These are phyloP conservation scores for Atrina japonica DNA, from an alignment of 2,888 invertebrate species.

Conservation along the genomic window DNA sequence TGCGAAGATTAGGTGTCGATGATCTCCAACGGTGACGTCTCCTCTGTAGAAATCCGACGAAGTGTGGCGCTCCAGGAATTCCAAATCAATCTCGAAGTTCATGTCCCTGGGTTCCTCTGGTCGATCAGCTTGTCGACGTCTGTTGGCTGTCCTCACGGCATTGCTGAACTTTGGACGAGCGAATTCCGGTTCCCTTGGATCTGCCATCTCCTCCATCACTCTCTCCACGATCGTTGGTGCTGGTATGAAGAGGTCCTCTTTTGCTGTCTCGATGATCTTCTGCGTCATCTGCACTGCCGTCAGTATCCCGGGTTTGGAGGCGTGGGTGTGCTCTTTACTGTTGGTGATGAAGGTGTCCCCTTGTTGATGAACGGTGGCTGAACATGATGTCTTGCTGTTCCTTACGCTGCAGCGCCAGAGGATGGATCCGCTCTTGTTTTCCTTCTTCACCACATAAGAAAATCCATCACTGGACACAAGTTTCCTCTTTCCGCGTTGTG, in stretches of 20 bases:
- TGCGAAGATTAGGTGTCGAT: constrained; percentile 16
- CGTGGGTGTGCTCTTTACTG: constrained; percentile 15
- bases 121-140: no score
- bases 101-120: no score
- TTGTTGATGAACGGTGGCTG: no score
- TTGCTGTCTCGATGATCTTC: constrained; percentile 14
- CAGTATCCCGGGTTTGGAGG: constrained; percentile 16
- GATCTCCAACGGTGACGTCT: constrained; percentile 3
- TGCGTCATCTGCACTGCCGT: constrained; percentile 15
- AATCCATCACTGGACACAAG: constrained; percentile 19
- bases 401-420: constrained; percentile 16
- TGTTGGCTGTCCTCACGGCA: no score
- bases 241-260: no score
- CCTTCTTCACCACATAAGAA: constrained; percentile 17
- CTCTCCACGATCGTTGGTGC: no score
- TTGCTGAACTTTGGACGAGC: no score
- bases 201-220: no score
- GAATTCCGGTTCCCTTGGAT: no score
- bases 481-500: no score
- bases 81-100: no score
- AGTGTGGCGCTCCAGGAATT: no score
- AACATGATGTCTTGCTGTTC: constrained; percentile 13
- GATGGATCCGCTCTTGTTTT: constrained; percentile 14
- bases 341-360: constrained; percentile 17
- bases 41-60: constrained; percentile 10